A percentile compares a stretch with the other conserved stretches of the same genome.
Evolutionary conservation across 2,797 vertebrate species (phyloP).

Genomic region (Phrynocephalus guinanensis): DNA sequence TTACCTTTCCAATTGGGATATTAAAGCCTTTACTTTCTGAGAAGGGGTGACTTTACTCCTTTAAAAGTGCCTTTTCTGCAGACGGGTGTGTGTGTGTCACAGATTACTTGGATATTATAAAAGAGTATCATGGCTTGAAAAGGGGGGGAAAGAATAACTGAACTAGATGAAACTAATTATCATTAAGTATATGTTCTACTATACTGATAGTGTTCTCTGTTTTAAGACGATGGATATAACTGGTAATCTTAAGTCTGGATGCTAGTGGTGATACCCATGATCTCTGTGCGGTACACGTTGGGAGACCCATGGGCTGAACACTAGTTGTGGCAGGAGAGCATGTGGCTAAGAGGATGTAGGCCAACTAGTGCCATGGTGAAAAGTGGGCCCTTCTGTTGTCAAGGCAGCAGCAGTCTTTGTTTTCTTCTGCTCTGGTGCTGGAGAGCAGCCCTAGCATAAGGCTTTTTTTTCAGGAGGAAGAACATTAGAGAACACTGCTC

Average conservation of each 20-base stretch:
- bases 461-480: not conserved
- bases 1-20: too few species aligned
- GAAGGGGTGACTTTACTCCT: too few species aligned
- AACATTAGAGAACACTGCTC: too few species aligned
- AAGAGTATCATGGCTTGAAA: too few species aligned
- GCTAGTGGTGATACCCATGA: not conserved
- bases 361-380: not conserved
- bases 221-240: too few species aligned
- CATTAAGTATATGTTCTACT: not conserved
- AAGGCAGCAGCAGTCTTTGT: not conserved
- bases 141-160: too few species aligned
- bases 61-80: too few species aligned
- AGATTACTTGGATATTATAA: too few species aligned
- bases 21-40: too few species aligned
- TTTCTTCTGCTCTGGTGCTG: not conserved
- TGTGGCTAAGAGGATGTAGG: not conserved
- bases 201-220: not conserved
- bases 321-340: not conserved
- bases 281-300: constrained; percentile 1
- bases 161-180: too few species aligned
- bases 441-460: not conserved
- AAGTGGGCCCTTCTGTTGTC: too few species aligned
- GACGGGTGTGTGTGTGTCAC: too few species aligned
- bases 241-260: not conserved
- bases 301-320: not conserved